These are phyloP conservation scores for Hippocampus mohnikei DNA, from an alignment of 2,113 vertebrate species.

Conservation along the genomic window DNA sequence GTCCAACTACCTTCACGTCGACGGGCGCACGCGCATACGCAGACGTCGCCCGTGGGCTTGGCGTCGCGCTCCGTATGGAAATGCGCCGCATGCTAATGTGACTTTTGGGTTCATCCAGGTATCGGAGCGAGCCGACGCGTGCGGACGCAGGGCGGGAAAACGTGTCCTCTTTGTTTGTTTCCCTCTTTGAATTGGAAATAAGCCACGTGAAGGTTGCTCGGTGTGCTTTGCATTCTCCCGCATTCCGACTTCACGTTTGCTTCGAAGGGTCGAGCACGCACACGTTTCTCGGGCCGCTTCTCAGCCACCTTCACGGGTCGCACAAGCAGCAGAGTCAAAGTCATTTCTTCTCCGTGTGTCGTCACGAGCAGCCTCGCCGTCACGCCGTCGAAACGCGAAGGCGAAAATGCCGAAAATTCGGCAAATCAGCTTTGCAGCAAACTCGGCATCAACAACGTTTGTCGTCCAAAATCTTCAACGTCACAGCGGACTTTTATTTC, in stretches of 20 bases:
- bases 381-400: not conserved
- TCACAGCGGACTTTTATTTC: too few species aligned
- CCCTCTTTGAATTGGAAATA: constrained; percentile 4
- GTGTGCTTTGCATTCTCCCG: not conserved
- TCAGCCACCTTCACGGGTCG: not conserved
- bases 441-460: too few species aligned
- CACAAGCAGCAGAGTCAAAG: not conserved
- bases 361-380: not conserved
- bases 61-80: constrained; percentile 51
- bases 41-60: constrained; percentile 20
- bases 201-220: not conserved
- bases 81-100: constrained; percentile 60
- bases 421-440: too few species aligned
- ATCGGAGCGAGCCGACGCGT: constrained; percentile 20
- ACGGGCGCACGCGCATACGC: not conserved
- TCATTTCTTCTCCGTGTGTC: not conserved
- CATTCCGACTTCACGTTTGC: not conserved
- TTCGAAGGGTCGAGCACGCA: constrained; percentile 1
- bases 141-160: not conserved
- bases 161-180: constrained; percentile 2
- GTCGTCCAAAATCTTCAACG: too few species aligned
- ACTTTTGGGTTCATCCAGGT: constrained; percentile 46
- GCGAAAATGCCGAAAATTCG: not conserved
- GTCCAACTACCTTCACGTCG: too few species aligned
- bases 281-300: not conserved